These are phyloP conservation scores for Latheticus oryzae DNA, from an alignment of 2,888 invertebrate genomes.

Conservation along the genomic window DNA sequence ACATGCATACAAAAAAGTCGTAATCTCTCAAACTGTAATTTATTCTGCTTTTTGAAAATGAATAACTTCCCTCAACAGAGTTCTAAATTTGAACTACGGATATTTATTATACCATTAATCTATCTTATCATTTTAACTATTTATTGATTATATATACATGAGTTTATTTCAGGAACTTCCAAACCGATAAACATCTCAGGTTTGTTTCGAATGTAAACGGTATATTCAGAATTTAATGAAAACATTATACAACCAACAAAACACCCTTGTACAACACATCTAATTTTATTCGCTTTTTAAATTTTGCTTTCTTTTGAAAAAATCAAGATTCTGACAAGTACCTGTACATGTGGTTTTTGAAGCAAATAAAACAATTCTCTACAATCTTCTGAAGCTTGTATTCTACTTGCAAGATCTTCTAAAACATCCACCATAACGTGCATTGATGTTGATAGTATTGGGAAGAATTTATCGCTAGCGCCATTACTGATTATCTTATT, in stretches of 20 bases:
- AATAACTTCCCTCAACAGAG: too few species aligned
- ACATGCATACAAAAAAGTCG: too few species aligned
- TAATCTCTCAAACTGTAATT: too few species aligned
- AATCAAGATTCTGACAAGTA: constrained; percentile 57
- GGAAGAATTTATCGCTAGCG: constrained; percentile 86
- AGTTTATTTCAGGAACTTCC: too few species aligned
- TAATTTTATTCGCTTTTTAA: too few species aligned
- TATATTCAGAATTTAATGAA: background rate
- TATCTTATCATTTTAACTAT: too few species aligned
- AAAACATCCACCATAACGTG: constrained; percentile 82
- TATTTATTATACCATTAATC: too few species aligned
- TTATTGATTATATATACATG: too few species aligned
- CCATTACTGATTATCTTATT: constrained; percentile 88
- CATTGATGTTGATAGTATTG: constrained; percentile 86
- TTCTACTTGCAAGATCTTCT: constrained; percentile 77
- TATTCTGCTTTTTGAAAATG: too few species aligned
- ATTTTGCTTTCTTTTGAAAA: constrained; percentile 1
- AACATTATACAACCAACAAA: background rate
- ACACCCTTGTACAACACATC: background rate
- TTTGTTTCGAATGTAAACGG: too few species aligned
- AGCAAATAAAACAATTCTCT: constrained; percentile 83
- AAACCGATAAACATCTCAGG: too few species aligned
- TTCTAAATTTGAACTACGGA: too few species aligned
- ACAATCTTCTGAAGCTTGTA: constrained; percentile 77
- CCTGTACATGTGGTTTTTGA: constrained; percentile 90